phyloP scores from a whole-genome alignment of 2,113 vertebrate genomes.

The Cercopithecus mona region DNA sequence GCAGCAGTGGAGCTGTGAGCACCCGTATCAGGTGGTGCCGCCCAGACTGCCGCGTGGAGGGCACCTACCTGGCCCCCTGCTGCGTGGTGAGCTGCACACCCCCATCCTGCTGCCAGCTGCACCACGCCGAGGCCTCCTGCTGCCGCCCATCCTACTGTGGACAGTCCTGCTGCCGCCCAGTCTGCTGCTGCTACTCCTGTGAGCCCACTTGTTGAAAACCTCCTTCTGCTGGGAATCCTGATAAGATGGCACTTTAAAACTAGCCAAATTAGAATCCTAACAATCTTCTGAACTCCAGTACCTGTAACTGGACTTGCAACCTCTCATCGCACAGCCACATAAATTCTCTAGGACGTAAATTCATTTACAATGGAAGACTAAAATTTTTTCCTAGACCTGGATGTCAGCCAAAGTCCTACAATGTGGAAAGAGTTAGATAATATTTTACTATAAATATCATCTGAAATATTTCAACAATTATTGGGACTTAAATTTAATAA shows the following conservation, averaged over 20 bases:
- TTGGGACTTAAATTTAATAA: constrained; percentile 45
- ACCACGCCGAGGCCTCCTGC: constrained; percentile 73
- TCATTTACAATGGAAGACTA: not conserved
- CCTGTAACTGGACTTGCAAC: not conserved
- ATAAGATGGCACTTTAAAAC: not conserved
- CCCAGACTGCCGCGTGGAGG: constrained; percentile 68
- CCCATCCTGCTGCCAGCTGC: constrained; percentile 72
- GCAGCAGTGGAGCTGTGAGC: not conserved
- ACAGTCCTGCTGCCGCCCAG: constrained; percentile 35
- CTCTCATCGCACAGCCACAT: not conserved
- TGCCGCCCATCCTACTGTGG: constrained; percentile 75
- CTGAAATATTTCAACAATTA: not conserved
- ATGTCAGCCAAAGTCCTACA: not conserved
- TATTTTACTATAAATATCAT: not conserved
- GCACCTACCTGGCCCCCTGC: constrained; percentile 67
- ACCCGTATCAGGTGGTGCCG: constrained; percentile 68
- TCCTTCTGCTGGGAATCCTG: not conserved
- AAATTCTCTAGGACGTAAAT: not conserved
- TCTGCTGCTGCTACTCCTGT: constrained; percentile 10
- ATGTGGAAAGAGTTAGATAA: not conserved
- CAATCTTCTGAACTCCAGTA: not conserved
- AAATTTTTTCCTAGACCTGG: not conserved
- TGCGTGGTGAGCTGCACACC: constrained; percentile 56
- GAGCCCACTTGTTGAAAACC: constrained; percentile 6
- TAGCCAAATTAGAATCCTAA: not conserved